Evolutionary conservation across 2,797 vertebrate species (phyloP).

Genomic region (Sebastes reedi): DNA sequence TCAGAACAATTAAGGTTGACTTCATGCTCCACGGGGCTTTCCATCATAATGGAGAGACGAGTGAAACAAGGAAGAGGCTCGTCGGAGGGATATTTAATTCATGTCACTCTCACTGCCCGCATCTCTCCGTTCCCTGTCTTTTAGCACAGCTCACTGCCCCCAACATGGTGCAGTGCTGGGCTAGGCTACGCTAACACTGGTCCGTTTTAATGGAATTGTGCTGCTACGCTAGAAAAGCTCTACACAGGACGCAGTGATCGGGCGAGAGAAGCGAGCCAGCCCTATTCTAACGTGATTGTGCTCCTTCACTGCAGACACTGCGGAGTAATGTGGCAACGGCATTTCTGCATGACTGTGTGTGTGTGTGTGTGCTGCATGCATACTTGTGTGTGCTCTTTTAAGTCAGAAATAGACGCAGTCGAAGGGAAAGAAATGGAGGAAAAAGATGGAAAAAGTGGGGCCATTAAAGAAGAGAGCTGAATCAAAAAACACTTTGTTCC

Average conservation of each 20-base stretch:
- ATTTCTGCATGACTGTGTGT: constrained; percentile 39
- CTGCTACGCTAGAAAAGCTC: constrained; percentile 44
- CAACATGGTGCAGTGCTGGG: constrained; percentile 66
- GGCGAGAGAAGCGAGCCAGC: constrained; percentile 27
- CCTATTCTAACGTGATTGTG: constrained; percentile 57
- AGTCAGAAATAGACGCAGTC: constrained; percentile 25
- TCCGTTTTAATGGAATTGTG: constrained; percentile 64
- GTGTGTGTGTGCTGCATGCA: neutral
- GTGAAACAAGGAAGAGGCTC: constrained; percentile 70
- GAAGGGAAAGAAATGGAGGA: constrained; percentile 4
- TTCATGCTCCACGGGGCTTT: constrained; percentile 68
- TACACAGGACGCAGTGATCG: constrained; percentile 18
- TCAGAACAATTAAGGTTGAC: constrained; percentile 78
- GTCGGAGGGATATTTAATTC: constrained; percentile 81
- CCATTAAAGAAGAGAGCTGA: constrained; percentile 26
- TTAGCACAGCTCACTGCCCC: constrained; percentile 79
- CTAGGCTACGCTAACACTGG: constrained; percentile 43
- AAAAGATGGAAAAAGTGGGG: neutral
- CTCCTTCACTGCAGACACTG: constrained; percentile 61
- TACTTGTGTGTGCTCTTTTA: neutral
- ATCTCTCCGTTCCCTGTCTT: constrained; percentile 74
- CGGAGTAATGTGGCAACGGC: constrained; percentile 41
- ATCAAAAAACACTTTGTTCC: constrained; percentile 16
- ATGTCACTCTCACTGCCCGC: constrained; percentile 74
- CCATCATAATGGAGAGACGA: constrained; percentile 75